A percentile compares a stretch with the other conserved stretches of the same genome.
Conservation (phyloP, 2,797 vertebrate genomes). For the Hirundo rustica region DNA sequence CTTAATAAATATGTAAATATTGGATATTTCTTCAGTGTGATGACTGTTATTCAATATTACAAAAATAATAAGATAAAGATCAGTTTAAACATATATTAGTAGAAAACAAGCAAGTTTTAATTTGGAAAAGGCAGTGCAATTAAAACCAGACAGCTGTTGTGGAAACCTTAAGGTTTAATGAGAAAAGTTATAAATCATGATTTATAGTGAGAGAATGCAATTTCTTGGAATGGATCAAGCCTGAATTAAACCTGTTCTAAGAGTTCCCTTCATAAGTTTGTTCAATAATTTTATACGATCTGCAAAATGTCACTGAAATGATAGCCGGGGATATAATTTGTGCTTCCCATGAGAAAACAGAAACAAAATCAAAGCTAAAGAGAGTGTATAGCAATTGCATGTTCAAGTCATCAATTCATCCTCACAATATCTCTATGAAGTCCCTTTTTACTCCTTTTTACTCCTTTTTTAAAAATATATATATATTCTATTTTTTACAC, state of each 20-base stretch:
- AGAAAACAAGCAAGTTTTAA: neutral
- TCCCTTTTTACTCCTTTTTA: neutral
- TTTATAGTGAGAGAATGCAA: constrained; percentile 28
- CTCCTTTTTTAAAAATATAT: no score
- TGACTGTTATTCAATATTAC: neutral
- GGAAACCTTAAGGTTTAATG: constrained; percentile 9
- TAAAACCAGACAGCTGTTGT: constrained; percentile 30
- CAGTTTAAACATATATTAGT: neutral
- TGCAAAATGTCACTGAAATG: constrained; percentile 14
- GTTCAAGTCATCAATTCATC: neutral
- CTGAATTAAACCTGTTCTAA: constrained; percentile 6
- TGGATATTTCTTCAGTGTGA: neutral
- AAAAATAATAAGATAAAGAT: neutral
- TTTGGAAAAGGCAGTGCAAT: constrained; percentile 20
- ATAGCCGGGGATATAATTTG: neutral
- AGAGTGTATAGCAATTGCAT: neutral
- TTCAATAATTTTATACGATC: neutral
- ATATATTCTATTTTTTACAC: neutral
- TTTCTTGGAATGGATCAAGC: constrained; percentile 14
- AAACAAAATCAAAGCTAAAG: neutral
- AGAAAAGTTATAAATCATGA: constrained; percentile 12
- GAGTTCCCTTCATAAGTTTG: neutral
- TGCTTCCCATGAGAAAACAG: neutral
- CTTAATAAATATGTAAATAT: constrained; percentile 12
- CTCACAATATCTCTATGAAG: neutral